A percentile compares a stretch with the other conserved stretches of the same genome.
Conservation (phyloP, 2,113 vertebrate species). For the Sisor rabdophorus region DNA sequence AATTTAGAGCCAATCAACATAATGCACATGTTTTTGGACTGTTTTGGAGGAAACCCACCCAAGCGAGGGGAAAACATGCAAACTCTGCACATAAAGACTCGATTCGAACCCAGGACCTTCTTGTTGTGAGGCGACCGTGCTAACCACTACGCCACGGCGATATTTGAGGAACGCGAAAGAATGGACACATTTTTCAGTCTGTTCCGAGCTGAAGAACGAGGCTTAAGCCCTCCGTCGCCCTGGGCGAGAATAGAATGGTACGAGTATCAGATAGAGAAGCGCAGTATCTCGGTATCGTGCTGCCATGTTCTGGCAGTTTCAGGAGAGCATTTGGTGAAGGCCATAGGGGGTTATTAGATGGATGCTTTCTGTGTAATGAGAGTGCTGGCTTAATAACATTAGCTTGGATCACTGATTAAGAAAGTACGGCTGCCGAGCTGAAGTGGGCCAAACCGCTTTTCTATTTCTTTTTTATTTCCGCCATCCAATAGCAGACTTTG, state of each 20-base stretch:
- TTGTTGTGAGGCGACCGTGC: no score
- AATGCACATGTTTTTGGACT: no score
- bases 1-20: no score
- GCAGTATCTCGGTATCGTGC: conserved; percentile 42
- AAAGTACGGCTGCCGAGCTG: conserved; percentile 54
- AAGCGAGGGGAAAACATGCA: no score
- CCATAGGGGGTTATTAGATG: conserved; percentile 62
- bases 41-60: no score
- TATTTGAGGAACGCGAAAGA: conserved; percentile 12
- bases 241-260: conserved; percentile 45
- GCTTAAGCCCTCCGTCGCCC: conserved; percentile 44
- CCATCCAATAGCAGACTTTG: not conserved
- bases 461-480: not conserved
- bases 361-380: conserved; percentile 62
- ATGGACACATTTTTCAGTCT: not conserved
- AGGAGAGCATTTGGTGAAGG: conserved; percentile 60
- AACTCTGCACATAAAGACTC: no score
- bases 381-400: conserved; percentile 71
- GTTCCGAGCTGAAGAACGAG: conserved; percentile 29
- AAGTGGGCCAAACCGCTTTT: conserved; percentile 30
- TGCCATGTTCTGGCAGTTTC: conserved; percentile 58
- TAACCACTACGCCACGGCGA: no score
- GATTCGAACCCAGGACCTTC: no score
- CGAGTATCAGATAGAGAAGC: conserved; percentile 48
- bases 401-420: conserved; percentile 68